phyloP scores from a whole-genome alignment of 2,888 invertebrate species.

The Epinotia ramella region DNA sequence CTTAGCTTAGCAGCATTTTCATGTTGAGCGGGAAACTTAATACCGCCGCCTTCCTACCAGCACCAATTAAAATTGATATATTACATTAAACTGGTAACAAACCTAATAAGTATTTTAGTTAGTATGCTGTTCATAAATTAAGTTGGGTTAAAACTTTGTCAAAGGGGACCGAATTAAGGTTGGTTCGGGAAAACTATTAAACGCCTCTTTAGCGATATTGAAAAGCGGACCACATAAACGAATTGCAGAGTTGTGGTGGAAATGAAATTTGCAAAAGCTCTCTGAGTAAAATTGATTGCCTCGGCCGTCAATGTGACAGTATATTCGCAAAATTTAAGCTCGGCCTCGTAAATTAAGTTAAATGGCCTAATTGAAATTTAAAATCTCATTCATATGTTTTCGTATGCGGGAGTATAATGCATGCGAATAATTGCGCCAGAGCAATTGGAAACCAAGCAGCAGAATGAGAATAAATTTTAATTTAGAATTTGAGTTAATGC shows the following conservation, averaged over 20 bases:
- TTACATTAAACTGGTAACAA: constrained; percentile 7
- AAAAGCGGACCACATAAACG: constrained; percentile 41
- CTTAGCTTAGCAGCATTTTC: constrained; percentile 55
- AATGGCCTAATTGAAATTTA: constrained; percentile 42
- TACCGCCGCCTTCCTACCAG: constrained; percentile 45
- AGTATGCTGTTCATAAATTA: constrained; percentile 17
- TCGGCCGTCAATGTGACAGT: constrained; percentile 37
- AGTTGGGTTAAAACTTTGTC: constrained; percentile 31
- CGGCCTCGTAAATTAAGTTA: constrained; percentile 28
- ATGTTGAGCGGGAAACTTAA: constrained; percentile 55
- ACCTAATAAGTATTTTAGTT: constrained; percentile 17
- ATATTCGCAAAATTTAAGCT: constrained; percentile 43
- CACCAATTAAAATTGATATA: constrained; percentile 22
- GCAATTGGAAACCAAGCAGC: not conserved
- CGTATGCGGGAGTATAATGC: constrained; percentile 4
- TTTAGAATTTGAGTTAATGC: not conserved
- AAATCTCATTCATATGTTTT: constrained; percentile 35
- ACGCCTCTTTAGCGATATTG: constrained; percentile 45
- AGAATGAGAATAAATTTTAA: not conserved
- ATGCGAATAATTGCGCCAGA: constrained; percentile 27
- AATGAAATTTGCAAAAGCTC: constrained; percentile 46
- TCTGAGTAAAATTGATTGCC: constrained; percentile 45
- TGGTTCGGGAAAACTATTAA: constrained; percentile 38
- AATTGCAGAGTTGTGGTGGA: constrained; percentile 45
- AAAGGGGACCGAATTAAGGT: constrained; percentile 35